Evolutionary conservation across 2,113 vertebrate species (phyloP), one percentile per base, ranked within the genome.

Genomic region (Peromyscus leucopus): DNA sequence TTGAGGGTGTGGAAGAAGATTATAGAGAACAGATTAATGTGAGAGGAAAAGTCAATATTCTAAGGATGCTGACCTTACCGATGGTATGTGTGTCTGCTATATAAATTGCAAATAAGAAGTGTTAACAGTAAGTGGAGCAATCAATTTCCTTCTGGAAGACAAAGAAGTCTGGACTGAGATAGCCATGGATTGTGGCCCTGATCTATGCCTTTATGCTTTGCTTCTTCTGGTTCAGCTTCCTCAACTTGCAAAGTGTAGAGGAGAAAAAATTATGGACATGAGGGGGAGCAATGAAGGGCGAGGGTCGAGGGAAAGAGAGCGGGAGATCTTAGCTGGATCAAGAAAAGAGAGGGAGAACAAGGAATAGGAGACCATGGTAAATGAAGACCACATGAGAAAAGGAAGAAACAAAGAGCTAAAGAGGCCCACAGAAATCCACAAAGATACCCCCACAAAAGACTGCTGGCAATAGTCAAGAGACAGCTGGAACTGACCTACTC

Each of bases 221-320:
- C n/a, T 67, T 93, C 69, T 59, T 75, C 72, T 89, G 33, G 8
- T 94, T 84, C 63, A 61, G 13, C 57, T 85, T 93, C 28, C 89
- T 91, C 72, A 93, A 82, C 12, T 75, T 90, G 8, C 36, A 85
- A 88, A 95, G 48, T 78, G 33, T n/a, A 78, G 89, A 91, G 91
- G 36, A 93, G 74, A 59, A 65, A 82, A 19, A 1, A 1, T 67
- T 63, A 5, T 63, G 7, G 55, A 89, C n/a, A n/a, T n/a, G n/a
- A n/a, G n/a, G n/a, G n/a, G n/a, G n/a, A n/a, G n/a, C n/a, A n/a
- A n/a, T n/a, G n/a, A n/a, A n/a, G n/a, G n/a, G n/a, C n/a, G n/a
- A n/a, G n/a, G n/a, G n/a, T n/a, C n/a, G n/a, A n/a, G n/a, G n/a
- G n/a, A n/a, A n/a, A n/a, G n/a, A n/a, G n/a, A n/a, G n/a, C n/a